phyloP scores from a whole-genome alignment of 2,888 invertebrate genomes.

The Phaonia tiefii region DNA sequence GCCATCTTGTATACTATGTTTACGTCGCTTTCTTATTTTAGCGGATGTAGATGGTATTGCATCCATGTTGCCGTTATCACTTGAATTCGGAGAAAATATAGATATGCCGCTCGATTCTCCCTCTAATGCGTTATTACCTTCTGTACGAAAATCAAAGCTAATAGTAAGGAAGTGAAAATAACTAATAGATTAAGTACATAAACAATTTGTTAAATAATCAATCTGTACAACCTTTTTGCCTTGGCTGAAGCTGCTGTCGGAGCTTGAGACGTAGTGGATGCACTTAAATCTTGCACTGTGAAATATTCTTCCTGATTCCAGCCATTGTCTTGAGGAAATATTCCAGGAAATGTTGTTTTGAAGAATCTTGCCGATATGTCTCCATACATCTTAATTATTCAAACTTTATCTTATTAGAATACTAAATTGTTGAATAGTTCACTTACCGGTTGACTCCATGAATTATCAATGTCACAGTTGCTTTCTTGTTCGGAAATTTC shows the following conservation, averaged over 20 bases:
- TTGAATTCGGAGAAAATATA: slow-evolving; percentile 65
- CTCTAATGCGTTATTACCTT: slow-evolving; percentile 61
- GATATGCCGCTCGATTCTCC: slow-evolving; percentile 57
- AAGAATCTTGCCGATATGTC: slow-evolving; percentile 78
- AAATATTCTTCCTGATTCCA: slow-evolving; percentile 78
- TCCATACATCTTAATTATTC: slow-evolving; percentile 74
- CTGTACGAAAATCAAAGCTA: slow-evolving; percentile 72
- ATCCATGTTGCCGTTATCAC: slow-evolving; percentile 67
- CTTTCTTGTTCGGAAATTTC: slow-evolving; percentile 94
- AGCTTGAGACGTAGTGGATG: slow-evolving; percentile 67
- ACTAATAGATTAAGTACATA: slow-evolving; percentile 8
- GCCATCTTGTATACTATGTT: slow-evolving; percentile 63
- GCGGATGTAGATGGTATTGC: slow-evolving; percentile 71
- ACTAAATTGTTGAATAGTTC: not conserved
- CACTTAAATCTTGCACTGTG: slow-evolving; percentile 77
- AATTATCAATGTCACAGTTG: slow-evolving; percentile 88
- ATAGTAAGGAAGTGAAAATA: slow-evolving; percentile 41
- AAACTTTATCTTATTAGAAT: slow-evolving; percentile 6
- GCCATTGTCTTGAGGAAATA: slow-evolving; percentile 75
- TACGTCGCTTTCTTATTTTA: slow-evolving; percentile 69
- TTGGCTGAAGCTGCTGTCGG: slow-evolving; percentile 49
- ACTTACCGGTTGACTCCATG: slow-evolving; percentile 86
- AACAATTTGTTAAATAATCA: slow-evolving; percentile 8
- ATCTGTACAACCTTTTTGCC: slow-evolving; percentile 70
- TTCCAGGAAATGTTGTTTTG: slow-evolving; percentile 73